Conservation (phyloP, 2,113 vertebrate species). For the Spilogale gracilis region DNA sequence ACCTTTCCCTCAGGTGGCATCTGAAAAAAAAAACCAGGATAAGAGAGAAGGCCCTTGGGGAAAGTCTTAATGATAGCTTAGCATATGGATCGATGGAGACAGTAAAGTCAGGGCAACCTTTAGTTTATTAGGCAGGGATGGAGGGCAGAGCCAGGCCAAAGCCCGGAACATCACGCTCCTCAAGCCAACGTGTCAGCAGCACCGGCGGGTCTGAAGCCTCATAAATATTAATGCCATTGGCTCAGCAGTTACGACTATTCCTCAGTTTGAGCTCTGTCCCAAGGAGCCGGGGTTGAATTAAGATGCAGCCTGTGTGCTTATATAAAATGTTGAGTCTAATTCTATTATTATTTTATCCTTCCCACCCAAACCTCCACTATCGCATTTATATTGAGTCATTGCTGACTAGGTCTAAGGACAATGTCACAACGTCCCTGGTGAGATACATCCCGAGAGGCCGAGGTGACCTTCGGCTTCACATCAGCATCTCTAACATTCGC, state of each 20-base stretch:
- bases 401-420: background rate
- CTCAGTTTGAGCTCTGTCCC: background rate
- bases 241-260: slow-evolving; percentile 60
- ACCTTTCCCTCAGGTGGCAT: background rate
- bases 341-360: slow-evolving; percentile 36
- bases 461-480: background rate
- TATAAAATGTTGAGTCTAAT: background rate
- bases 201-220: background rate
- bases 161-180: accelerated
- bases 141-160: background rate
- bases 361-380: background rate
- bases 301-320: background rate
- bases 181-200: background rate
- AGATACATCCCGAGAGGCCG: accelerated
- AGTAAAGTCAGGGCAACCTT: background rate
- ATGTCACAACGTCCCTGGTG: background rate
- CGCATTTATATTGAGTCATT: slow-evolving; percentile 25
- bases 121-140: background rate
- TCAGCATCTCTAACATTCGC: accelerated
- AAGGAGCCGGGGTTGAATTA: background rate
- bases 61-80: background rate
- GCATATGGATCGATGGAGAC: accelerated
- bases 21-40: background rate
- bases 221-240: slow-evolving; percentile 24
- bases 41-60: background rate